phyloP scores from a whole-genome alignment of 2,797 vertebrate species.

The Gobio occitaniae region DNA sequence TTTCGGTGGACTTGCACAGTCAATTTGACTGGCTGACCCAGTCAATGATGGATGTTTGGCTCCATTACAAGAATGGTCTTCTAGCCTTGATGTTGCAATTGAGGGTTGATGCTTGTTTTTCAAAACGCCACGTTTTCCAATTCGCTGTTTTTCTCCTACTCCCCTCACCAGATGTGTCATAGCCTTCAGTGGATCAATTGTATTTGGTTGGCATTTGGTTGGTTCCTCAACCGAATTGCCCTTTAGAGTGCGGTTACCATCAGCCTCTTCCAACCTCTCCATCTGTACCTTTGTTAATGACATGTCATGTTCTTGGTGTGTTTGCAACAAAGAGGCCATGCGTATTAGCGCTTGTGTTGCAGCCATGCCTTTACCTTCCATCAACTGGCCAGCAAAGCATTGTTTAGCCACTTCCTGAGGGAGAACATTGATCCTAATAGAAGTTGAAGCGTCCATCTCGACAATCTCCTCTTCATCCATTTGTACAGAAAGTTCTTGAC shows the following conservation, averaged over 20 bases:
- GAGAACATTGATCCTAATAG: conserved; percentile 45
- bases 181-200: background rate
- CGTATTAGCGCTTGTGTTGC: conserved; percentile 36
- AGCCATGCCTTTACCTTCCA: conserved; percentile 47
- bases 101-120: background rate
- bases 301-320: no score
- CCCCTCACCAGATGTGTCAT: background rate
- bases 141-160: background rate
- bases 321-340: no score
- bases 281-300: no score
- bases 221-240: background rate
- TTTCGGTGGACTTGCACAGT: background rate
- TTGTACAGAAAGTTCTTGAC: conserved; percentile 45
- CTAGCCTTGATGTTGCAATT: background rate
- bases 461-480: conserved; percentile 55
- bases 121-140: background rate
- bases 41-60: background rate
- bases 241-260: rapidly evolving
- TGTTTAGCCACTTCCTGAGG: conserved; percentile 50
- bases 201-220: background rate
- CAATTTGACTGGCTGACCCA: background rate
- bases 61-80: background rate
- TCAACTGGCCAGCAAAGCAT: conserved; percentile 7
- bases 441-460: background rate
- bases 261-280: background rate